Conservation (phyloP, 1,140 invertebrate genomes). For the Bombus superbus region DNA sequence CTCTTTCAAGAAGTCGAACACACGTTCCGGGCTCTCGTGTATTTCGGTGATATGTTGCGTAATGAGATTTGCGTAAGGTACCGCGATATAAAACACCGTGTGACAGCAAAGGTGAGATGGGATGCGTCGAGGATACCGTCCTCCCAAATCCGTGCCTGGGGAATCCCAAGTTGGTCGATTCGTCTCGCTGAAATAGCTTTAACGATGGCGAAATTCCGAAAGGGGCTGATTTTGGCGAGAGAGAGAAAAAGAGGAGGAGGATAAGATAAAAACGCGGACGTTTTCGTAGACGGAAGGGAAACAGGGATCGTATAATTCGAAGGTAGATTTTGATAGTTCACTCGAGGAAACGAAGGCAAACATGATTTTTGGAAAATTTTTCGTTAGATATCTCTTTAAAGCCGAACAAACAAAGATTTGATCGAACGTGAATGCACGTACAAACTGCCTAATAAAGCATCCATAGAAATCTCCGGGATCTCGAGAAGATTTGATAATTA, state of each 20-base stretch:
- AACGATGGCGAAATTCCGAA: neutral
- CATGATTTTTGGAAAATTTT: no score
- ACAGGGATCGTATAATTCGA: no score
- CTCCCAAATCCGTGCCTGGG: neutral
- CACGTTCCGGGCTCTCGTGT: slow-evolving; percentile 69
- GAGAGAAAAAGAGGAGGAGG: neutral
- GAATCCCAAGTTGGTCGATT: neutral
- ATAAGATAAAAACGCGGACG: no score
- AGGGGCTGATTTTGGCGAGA: neutral
- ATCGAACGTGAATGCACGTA: no score
- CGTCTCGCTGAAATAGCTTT: neutral
- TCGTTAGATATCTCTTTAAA: no score
- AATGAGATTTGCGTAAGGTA: slow-evolving; percentile 76
- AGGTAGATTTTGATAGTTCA: no score
- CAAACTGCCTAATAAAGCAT: no score
- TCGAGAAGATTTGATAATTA: no score
- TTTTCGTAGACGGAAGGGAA: no score
- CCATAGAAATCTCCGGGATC: no score
- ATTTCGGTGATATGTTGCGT: slow-evolving; percentile 78
- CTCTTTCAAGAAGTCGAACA: slow-evolving; percentile 59
- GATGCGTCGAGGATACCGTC: neutral
- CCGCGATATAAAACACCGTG: slow-evolving; percentile 65
- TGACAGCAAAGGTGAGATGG: slow-evolving; percentile 51
- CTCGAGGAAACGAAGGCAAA: no score
- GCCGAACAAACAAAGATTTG: no score